Percentiles rank a stretch among this genome's conserved stretches.
Evolutionary conservation across 2,888 invertebrate genomes (phyloP).

Genomic region (Muschampia plurimacula): DNA sequence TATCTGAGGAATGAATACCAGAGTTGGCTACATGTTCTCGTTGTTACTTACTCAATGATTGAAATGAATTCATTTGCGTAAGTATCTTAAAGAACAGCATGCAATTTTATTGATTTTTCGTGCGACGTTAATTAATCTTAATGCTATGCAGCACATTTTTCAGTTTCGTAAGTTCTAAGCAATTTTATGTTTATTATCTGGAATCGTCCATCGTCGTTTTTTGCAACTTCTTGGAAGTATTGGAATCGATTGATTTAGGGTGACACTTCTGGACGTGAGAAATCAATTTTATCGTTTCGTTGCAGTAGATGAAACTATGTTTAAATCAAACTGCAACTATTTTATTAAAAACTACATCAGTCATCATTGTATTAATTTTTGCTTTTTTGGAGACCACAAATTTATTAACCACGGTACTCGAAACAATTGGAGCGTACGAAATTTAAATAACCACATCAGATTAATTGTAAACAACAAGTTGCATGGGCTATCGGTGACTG

Average conservation of each 20-base stretch:
- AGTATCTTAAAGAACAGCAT: not conserved
- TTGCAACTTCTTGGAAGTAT: not conserved
- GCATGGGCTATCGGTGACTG: slow-evolving; percentile 16
- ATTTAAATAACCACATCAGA: slow-evolving; percentile 17
- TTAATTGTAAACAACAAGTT: slow-evolving; percentile 20
- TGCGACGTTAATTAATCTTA: slow-evolving; percentile 15
- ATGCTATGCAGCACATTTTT: slow-evolving; percentile 19
- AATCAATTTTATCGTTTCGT: slow-evolving; percentile 3
- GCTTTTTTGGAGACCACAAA: not conserved
- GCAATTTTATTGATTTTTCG: slow-evolving; percentile 11
- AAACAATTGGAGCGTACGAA: slow-evolving; percentile 29
- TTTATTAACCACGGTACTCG: slow-evolving; percentile 9
- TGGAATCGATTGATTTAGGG: slow-evolving; percentile 18
- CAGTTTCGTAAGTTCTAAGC: slow-evolving; percentile 5
- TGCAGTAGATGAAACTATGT: not conserved
- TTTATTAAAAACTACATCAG: slow-evolving; percentile 1
- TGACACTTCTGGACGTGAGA: slow-evolving; percentile 1
- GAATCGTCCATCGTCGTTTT: slow-evolving; percentile 14
- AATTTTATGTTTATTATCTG: slow-evolving; percentile 24
- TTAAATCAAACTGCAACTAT: not conserved
- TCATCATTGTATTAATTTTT: slow-evolving; percentile 10
- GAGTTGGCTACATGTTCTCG: not conserved
- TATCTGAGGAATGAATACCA: slow-evolving; percentile 9
- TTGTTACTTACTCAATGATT: not conserved
- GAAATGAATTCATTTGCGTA: not conserved